phyloP scores from a whole-genome alignment of 2,888 invertebrate genomes.

The Ellobium chinense region DNA sequence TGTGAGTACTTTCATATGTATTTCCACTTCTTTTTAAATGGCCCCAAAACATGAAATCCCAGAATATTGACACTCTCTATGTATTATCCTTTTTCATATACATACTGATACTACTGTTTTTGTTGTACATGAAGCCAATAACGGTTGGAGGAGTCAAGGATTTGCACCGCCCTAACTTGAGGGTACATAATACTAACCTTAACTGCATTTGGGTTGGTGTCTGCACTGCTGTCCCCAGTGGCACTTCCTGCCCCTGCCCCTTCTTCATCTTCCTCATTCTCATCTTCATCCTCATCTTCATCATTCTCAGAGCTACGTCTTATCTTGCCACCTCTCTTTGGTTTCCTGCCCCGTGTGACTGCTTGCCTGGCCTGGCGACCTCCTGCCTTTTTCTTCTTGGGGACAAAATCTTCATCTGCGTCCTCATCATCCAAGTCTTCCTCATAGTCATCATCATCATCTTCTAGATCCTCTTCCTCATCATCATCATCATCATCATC shows the following conservation, averaged over 20 bases:
- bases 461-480: constrained; percentile 2
- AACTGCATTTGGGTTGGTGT: constrained; percentile 23
- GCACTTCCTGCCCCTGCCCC: neutral
- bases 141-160: too few species aligned
- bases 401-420: constrained; percentile 32
- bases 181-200: constrained; percentile 24
- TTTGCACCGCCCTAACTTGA: too few species aligned
- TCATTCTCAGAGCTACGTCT: neutral
- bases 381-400: constrained; percentile 16
- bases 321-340: neutral
- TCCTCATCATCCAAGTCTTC: constrained; percentile 2
- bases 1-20: too few species aligned
- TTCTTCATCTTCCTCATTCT: constrained; percentile 27
- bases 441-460: constrained; percentile 15
- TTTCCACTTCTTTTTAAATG: too few species aligned
- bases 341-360: neutral
- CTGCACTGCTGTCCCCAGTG: neutral
- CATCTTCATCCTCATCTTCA: constrained; percentile 24
- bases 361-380: neutral
- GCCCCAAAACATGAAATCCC: too few species aligned
- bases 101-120: too few species aligned
- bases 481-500: constrained; percentile 13
- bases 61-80: too few species aligned
- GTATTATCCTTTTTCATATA: too few species aligned
- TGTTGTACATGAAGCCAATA: too few species aligned